Evolutionary conservation across 2,888 invertebrate species (phyloP), one percentile per base, ranked within the genome.

Genomic region (Podotricha telesiphe): DNA sequence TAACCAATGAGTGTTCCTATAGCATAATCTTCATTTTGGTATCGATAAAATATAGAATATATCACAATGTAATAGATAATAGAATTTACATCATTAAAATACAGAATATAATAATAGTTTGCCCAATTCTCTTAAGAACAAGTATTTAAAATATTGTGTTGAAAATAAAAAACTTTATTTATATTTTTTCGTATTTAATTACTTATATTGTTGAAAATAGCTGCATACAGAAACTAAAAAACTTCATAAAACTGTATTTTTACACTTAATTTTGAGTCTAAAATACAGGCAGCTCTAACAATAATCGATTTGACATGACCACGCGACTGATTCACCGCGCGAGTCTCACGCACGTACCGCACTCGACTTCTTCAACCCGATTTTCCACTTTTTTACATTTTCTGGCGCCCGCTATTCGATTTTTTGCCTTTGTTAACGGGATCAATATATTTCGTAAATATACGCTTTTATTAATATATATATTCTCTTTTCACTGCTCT

Each of bases 331-430:
- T 83, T 84, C 78, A 77, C 65, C 79, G 84, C 87, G 84, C 87
- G 85, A 77, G 78, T 81, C 88, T 87, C 86, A 91, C 89, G 91
- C 91, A 89, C 89, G 90, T 83, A 81, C n/a, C n/a, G 74, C 73
- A 78, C 78, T 78, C 81, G 83, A 82, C 81, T 80, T 79, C 82
- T 82, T 85, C 74, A 77, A 77, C 79, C 76, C 76, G 76, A 65
- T 73, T 76, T 78, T 77, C 72, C 73, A 40, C 67, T 80, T 81
- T 83, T 71, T 70, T 28, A 28, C 19, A 55, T 53, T 82, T 76
- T 78, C 75, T 70, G 77, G 79, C 78, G 75, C 75, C 73, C 75
- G 85, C 86, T 87, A 89, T 87, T 87, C 83, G 86, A 83, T 85
- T 82, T 73, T 77, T 75, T 75, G 75, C 81, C 81, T 82, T 87